Conservation (phyloP, 2,797 vertebrate genomes). For the Sylvilagus floridanus region DNA sequence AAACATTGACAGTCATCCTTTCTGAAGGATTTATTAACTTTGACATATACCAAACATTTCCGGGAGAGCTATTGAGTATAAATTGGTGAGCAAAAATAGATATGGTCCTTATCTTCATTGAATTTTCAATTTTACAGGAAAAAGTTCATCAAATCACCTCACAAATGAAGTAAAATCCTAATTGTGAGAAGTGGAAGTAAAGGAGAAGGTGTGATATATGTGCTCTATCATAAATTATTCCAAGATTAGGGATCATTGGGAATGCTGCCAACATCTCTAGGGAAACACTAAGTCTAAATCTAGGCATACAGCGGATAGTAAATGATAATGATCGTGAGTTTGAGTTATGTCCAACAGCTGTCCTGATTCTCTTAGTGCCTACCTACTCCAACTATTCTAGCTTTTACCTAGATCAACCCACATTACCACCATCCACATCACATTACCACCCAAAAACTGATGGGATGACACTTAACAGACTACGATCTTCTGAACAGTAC, state of each 20-base stretch:
- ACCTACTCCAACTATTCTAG: background rate
- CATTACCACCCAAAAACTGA: background rate
- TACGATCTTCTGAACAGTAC: background rate
- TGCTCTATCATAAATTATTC: background rate
- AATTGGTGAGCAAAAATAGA: background rate
- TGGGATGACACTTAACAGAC: background rate
- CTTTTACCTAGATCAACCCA: background rate
- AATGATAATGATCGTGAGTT: background rate
- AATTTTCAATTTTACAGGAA: background rate
- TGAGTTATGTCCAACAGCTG: background rate
- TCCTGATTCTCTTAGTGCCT: background rate
- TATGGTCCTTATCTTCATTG: background rate
- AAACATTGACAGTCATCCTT: background rate
- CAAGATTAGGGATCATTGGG: background rate
- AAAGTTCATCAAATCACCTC: background rate
- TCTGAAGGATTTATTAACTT: background rate
- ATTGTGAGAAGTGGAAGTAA: background rate
- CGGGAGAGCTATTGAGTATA: background rate
- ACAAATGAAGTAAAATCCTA: constrained; percentile 9
- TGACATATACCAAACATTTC: background rate
- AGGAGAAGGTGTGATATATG: background rate
- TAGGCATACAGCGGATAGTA: background rate
- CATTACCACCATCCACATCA: background rate
- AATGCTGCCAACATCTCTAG: background rate
- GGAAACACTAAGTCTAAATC: background rate